These are phyloP conservation scores for Drosophila bipectinata DNA, from an alignment of 1,140 invertebrate species.

Conservation along the genomic window DNA sequence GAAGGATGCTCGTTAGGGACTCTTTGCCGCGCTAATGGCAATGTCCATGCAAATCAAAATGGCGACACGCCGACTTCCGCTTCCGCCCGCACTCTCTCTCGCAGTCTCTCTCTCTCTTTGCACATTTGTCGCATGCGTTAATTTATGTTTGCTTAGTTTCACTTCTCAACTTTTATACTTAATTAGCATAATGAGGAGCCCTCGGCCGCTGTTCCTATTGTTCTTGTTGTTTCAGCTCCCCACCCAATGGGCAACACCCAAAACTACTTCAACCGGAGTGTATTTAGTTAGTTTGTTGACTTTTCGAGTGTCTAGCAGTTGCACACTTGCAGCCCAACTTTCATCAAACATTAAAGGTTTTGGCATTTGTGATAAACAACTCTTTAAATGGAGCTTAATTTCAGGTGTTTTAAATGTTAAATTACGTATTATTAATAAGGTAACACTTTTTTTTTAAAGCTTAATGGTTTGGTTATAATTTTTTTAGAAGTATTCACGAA, in stretches of 20 bases:
- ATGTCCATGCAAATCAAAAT: conserved; percentile 73
- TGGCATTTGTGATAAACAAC: conserved; percentile 7
- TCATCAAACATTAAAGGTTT: conserved; percentile 39
- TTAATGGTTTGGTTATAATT: too few species aligned
- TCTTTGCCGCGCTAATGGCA: conserved; percentile 27
- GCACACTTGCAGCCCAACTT: conserved; percentile 46
- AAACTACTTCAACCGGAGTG: conserved; percentile 46
- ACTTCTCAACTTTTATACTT: conserved; percentile 53
- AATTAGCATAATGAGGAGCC: conserved; percentile 64
- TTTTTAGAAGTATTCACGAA: too few species aligned
- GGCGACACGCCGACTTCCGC: conserved; percentile 68
- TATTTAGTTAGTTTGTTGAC: conserved; percentile 59
- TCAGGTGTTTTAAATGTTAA: neutral
- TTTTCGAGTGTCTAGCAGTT: conserved; percentile 47
- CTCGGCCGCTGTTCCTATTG: conserved; percentile 27
- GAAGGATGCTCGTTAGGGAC: conserved; percentile 48
- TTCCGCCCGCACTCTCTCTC: conserved; percentile 25
- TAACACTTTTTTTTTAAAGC: too few species aligned
- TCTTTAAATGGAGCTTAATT: neutral
- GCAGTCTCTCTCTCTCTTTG: conserved; percentile 3
- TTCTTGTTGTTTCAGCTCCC: conserved; percentile 13
- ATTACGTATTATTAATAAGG: too few species aligned
- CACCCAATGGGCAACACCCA: conserved; percentile 26
- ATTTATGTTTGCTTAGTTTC: conserved; percentile 64
- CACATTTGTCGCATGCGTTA: conserved; percentile 73